Evolutionary conservation across 2,797 vertebrate species (phyloP).

Genomic region (Anguilla pacifica): DNA sequence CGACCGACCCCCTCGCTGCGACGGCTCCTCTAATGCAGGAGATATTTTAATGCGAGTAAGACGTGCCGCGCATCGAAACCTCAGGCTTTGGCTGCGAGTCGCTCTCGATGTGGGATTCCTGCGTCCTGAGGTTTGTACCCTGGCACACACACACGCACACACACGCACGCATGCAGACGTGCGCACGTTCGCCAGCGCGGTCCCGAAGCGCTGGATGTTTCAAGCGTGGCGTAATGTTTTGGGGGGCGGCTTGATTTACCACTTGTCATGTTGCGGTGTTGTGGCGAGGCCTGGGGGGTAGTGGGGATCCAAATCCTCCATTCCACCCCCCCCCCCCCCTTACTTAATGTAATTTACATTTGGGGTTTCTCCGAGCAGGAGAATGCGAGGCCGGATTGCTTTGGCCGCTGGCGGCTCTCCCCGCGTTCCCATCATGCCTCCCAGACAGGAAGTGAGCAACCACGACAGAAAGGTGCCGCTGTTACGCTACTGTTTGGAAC

Average conservation of each 20-base stretch:
- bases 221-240: conserved; percentile 25
- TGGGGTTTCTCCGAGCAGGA: not conserved
- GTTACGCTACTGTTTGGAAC: conserved; percentile 9
- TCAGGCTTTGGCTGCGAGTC: not conserved
- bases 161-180: not conserved
- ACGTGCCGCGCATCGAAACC: conserved; percentile 17
- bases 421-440: conserved; percentile 27
- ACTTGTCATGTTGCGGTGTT: conserved; percentile 23
- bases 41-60: conserved; percentile 20
- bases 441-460: conserved; percentile 23
- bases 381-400: not conserved
- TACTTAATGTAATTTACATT: conserved; percentile 17
- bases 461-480: conserved; percentile 6
- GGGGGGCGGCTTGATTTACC: not conserved
- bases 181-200: not conserved
- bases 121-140: not conserved
- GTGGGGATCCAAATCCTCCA: not conserved
- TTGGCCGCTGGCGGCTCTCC: not conserved
- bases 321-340: not conserved
- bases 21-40: conserved; percentile 5
- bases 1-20: not conserved
- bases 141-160: not conserved
- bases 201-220: conserved; percentile 17
- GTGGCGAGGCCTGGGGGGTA: conserved; percentile 1
- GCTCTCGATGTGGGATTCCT: not conserved